Evolutionary conservation across 1,140 invertebrate species (phyloP), one percentile per base, ranked within the genome.

Genomic region (Psix sp.): DNA sequence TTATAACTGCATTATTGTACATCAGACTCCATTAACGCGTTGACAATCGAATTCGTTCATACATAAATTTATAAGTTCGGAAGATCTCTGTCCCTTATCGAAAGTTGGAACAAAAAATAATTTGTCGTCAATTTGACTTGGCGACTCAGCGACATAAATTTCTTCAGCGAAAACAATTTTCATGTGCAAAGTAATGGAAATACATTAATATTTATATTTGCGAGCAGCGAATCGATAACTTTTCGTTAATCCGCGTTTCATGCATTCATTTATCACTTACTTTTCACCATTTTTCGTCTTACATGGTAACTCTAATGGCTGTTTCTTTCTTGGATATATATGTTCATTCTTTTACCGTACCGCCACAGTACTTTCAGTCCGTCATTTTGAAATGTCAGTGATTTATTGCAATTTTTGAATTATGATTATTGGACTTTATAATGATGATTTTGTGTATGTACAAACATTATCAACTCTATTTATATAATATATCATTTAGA

Each of bases 201-300:
- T 40, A 65, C 48, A 65, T 65, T 52, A 43, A 65, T 65, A 65
- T 65, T 63, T 63, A 63, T 63, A 52, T 65, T 62, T 51, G 54
- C 21, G 48, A 39, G 29, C 39, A 29, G 16, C 60, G 54, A 65
- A 65, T 65, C 60, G 39, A 65, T 65, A 65, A 65, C 31, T 65
- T 65, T 65, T 65, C 60, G 48, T 54, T 52, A 65, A 65, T 40
- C 48, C 40, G 16, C 60, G 60, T 52, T 48, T 54, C 46, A 65
- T 65, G 60, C 60, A 65, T 65, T 65, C 48, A 65, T 65, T 65
- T 40, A 65, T 65, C 48, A 54, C 29, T 54, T 21, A 16, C 14
- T 52, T 46, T 54, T 18, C 39, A 18, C 39, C 29, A 65, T 52
- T 65, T 65, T 65, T 65, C 60, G 52, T 65, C 5, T 45, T n/a